These are phyloP conservation scores for Ferrisia virgata DNA, from an alignment of 2,888 invertebrate species.

Conservation along the genomic window DNA sequence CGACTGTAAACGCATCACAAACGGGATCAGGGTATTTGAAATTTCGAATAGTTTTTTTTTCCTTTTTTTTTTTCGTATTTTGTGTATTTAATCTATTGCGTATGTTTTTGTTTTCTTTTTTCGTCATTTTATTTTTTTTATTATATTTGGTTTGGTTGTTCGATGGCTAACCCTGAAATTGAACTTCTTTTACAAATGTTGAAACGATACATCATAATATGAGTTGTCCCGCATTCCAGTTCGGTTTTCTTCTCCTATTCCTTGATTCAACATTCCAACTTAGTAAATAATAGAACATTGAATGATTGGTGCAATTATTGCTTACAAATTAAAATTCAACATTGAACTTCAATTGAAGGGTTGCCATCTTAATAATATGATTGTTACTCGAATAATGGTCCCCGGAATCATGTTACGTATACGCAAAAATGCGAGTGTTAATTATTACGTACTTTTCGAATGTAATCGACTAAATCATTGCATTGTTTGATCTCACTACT, in stretches of 20 bases:
- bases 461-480: too few relatives aligned
- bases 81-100: not conserved
- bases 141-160: not conserved
- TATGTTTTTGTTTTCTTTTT: not conserved
- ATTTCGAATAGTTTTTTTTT: conserved; percentile 12
- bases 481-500: not conserved
- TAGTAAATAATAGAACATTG: not conserved
- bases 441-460: not conserved
- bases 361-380: not conserved
- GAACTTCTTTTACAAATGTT: not conserved
- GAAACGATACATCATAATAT: not conserved
- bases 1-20: not conserved
- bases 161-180: not conserved
- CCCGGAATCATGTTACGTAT: not conserved
- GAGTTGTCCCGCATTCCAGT: not conserved
- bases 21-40: conserved; percentile 12
- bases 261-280: not conserved
- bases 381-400: not conserved
- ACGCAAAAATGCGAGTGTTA: not conserved
- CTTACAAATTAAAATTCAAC: not conserved
- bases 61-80: not conserved
- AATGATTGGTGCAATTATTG: not conserved
- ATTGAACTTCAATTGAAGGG: not conserved
- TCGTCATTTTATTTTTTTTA: not conserved
- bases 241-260: not conserved